A percentile compares a stretch with the other conserved stretches of the same genome.
phyloP scores from a whole-genome alignment of 2,888 invertebrate genomes.

The Antheraea assamensis region DNA sequence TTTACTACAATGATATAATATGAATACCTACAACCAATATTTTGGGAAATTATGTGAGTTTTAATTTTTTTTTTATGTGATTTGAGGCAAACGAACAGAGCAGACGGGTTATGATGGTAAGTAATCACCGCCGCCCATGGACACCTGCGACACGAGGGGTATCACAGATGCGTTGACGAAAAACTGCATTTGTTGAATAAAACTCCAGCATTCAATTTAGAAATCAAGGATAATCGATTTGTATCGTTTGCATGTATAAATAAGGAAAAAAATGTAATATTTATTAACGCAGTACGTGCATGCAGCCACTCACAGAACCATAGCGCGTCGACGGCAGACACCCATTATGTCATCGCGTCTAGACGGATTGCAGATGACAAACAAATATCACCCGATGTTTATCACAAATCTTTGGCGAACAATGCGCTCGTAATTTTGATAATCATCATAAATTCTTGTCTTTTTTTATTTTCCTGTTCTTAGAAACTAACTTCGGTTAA shows the following conservation, averaged over 20 bases:
- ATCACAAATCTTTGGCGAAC: constrained; percentile 30
- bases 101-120: too few relatives aligned
- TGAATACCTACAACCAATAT: too few relatives aligned
- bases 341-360: constrained; percentile 60
- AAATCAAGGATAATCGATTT: not conserved
- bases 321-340: constrained; percentile 33
- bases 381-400: constrained; percentile 42
- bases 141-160: too few relatives aligned
- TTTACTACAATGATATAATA: too few relatives aligned
- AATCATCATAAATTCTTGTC: constrained; percentile 16
- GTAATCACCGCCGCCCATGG: too few relatives aligned
- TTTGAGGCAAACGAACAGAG: too few relatives aligned
- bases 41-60: too few relatives aligned
- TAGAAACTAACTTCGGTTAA: not conserved
- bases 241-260: not conserved
- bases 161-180: too few relatives aligned
- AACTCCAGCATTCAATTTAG: too few relatives aligned
- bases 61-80: too few relatives aligned
- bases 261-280: not conserved
- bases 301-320: constrained; percentile 1
- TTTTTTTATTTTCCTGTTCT: not conserved
- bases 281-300: not conserved
- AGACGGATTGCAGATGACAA: constrained; percentile 40
- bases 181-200: too few relatives aligned
- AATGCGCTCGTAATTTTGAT: constrained; percentile 25